Evolutionary conservation across 35 echinoderm and acorn worm species (phyloP).

Genomic region (Lytechinus variegatus): DNA sequence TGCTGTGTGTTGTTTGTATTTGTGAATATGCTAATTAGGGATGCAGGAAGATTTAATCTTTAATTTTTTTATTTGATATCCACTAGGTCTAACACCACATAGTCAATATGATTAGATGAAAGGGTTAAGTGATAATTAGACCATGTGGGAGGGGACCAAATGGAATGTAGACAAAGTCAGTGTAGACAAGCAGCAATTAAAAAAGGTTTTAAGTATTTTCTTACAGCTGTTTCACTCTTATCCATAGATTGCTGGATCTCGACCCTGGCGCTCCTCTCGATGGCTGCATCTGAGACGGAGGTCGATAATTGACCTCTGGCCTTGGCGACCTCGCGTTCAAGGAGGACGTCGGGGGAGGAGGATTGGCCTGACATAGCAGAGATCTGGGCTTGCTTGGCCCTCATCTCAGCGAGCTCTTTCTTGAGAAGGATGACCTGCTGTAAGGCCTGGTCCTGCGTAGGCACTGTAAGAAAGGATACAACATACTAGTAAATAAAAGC

Average conservation of each 20-base stretch:
- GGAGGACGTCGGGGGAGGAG: slow-evolving; percentile 63
- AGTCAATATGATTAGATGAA: too few relatives aligned
- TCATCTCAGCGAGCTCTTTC: slow-evolving; percentile 97
- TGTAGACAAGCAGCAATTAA: too few relatives aligned
- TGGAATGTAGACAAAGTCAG: too few relatives aligned
- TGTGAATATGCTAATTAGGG: too few relatives aligned
- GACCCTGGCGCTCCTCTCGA: slow-evolving; percentile 92
- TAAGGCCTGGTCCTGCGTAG: slow-evolving; percentile 95
- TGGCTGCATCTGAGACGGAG: slow-evolving; percentile 70
- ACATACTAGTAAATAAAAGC: background rate
- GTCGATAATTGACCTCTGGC: slow-evolving; percentile 79
- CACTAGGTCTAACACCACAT: too few relatives aligned
- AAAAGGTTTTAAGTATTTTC: background rate
- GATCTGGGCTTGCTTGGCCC: slow-evolving; percentile 92
- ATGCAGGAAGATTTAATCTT: too few relatives aligned
- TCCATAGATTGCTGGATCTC: slow-evolving; percentile 90
- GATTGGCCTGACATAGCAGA: slow-evolving; percentile 51
- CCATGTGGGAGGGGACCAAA: too few relatives aligned
- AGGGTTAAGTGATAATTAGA: too few relatives aligned
- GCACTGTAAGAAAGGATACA: slow-evolving; percentile 54
- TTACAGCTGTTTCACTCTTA: slow-evolving; percentile 89
- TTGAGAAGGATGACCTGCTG: slow-evolving; percentile 97
- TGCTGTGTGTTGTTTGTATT: too few relatives aligned
- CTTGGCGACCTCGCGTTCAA: slow-evolving; percentile 83
- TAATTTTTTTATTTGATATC: too few relatives aligned